Evolutionary conservation across 2,797 vertebrate genomes (phyloP).

Genomic region (Parambassis ranga): DNA sequence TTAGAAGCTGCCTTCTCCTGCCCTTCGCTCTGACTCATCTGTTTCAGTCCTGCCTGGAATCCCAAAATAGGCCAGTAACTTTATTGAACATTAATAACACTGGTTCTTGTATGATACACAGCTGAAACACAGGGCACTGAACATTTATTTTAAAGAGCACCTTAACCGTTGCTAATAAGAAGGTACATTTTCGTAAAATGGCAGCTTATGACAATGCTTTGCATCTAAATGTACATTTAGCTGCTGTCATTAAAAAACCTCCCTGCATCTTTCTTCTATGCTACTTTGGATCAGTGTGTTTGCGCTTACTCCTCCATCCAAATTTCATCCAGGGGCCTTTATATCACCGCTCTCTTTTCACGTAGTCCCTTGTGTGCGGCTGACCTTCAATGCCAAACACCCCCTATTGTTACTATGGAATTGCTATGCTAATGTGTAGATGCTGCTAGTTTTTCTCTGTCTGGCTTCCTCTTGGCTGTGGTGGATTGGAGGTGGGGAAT

Average conservation of each 20-base stretch:
- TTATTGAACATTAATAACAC: constrained; percentile 34
- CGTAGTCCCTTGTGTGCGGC: constrained; percentile 43
- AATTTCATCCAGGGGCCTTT: constrained; percentile 30
- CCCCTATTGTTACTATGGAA: constrained; percentile 47
- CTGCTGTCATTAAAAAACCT: constrained; percentile 18
- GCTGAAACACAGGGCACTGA: background rate
- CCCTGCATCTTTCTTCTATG: constrained; percentile 65
- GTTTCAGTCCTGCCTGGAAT: constrained; percentile 18
- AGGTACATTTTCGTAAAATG: background rate
- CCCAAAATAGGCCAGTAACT: constrained; percentile 40
- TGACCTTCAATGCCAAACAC: constrained; percentile 55
- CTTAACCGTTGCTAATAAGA: constrained; percentile 3
- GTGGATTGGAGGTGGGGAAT: constrained; percentile 36
- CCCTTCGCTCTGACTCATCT: constrained; percentile 36
- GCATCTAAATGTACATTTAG: constrained; percentile 1
- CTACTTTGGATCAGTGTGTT: constrained; percentile 41
- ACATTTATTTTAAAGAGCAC: constrained; percentile 3
- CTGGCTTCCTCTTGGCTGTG: constrained; percentile 39
- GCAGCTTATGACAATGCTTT: constrained; percentile 6
- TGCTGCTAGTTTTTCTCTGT: constrained; percentile 54
- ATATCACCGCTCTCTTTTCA: constrained; percentile 22
- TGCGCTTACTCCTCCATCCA: constrained; percentile 24
- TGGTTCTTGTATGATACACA: background rate
- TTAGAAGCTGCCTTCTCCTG: constrained; percentile 26
- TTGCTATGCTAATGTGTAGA: constrained; percentile 63